Evolutionary conservation across 2,113 vertebrate genomes (phyloP), one percentile per base, ranked within the genome.

Genomic region (Myiozetetes cayanensis): DNA sequence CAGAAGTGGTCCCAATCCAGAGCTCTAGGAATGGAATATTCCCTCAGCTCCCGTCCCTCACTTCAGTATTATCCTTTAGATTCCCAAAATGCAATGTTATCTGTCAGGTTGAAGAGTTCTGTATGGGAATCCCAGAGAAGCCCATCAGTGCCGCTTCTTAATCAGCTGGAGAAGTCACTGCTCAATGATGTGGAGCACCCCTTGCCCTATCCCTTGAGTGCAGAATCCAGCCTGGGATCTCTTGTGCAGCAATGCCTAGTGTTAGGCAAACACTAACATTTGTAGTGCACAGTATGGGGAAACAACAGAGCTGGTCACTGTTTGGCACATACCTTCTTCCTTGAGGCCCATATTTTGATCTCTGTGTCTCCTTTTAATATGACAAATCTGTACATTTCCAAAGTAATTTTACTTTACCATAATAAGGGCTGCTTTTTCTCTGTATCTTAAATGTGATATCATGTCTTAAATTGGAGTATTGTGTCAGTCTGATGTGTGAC

Each of bases 401-500:
- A 87, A 94, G 70, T 92, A 89, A 89, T 96, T 95, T 91, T 85
- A 30, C 63, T 96, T 87, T 94, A 73, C 70, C 12, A 3, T 68
- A 96, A 89, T 93, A 77, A 94, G 50, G 55, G 65, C 82, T 90
- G 35, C 33, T 77, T 83, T 92, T 67, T 52, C 10, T 59, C 2
- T 19, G 1, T 73, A 30, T 94, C 85, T 95, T 94, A 89, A 93
- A 74, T 94, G 76, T 94, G 93, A 55, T 97, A 96, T 93, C 94
- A 65, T 96, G 89, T 95, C 89, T 96, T 97, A 88, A 93, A 87
- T 96, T 97, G 95, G 96, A 96, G 91, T 97, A 93, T 97, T 94
- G 91, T 98, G 96, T 98, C 97, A 96, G 94, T 96, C 66, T 81
- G 67, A 89, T 97, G 84, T 97, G 92, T 97, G 97, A 98, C 97